Percentiles rank a stretch among this genome's conserved stretches.
Conservation (phyloP, 2,888 invertebrate species). For the Tipula confusa region DNA sequence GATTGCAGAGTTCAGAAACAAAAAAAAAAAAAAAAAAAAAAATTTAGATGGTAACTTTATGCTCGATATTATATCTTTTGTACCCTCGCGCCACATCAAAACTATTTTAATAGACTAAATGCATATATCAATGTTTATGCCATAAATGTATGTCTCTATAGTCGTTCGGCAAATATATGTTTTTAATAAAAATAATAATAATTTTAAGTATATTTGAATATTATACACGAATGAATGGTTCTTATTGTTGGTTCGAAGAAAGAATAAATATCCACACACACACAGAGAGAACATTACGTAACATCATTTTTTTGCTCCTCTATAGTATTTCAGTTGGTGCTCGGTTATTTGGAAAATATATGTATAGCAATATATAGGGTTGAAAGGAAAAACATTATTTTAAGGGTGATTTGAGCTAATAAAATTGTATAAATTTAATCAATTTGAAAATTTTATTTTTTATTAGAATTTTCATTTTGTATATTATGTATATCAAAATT, state of each 20-base stretch:
- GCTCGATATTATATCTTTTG: neutral
- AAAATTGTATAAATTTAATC: constrained; percentile 9
- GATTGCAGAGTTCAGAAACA: too few relatives aligned
- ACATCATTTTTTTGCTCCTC: neutral
- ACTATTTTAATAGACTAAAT: neutral
- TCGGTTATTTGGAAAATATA: neutral
- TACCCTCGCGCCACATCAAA: neutral
- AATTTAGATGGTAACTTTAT: too few relatives aligned
- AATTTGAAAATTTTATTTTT: neutral
- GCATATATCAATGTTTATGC: neutral
- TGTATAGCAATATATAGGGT: neutral
- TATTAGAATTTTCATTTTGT: neutral
- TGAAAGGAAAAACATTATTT: neutral
- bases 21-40: too few relatives aligned
- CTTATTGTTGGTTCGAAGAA: neutral
- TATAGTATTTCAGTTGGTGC: constrained; percentile 8
- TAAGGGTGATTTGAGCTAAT: constrained; percentile 16
- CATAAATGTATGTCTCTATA: neutral
- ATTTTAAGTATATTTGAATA: constrained; percentile 25
- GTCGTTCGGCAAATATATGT: neutral
- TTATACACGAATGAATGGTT: neutral
- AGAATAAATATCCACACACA: too few relatives aligned
- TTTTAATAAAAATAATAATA: constrained; percentile 25
- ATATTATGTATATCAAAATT: constrained; percentile 6
- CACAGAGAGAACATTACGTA: neutral